phyloP scores from a whole-genome alignment of 2,113 vertebrate species.

The Stomatorhinus ivindoensis region DNA sequence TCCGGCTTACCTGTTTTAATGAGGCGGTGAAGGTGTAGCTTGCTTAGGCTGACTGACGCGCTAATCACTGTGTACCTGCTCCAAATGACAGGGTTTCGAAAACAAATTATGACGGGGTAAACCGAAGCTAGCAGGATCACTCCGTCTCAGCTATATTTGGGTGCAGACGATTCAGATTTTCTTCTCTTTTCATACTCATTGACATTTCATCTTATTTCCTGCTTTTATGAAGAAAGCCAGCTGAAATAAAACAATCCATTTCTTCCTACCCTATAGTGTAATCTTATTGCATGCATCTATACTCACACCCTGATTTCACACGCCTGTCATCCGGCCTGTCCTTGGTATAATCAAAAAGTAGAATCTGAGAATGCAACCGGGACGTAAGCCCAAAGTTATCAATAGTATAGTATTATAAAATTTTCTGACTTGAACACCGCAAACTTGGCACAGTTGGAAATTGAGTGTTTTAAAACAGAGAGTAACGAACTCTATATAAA shows the following conservation, averaged over 20 bases:
- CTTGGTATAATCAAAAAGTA: not conserved
- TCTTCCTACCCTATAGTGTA: not conserved
- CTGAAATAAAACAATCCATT: not conserved
- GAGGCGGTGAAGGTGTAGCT: not conserved
- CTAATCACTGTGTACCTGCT: slow-evolving; percentile 18
- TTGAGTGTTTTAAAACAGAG: not conserved
- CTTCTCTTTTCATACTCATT: not conserved
- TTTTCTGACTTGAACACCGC: not conserved
- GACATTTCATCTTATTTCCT: not conserved
- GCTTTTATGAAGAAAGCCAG: not conserved
- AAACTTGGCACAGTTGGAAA: not conserved
- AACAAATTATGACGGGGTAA: not conserved
- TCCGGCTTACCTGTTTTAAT: not conserved
- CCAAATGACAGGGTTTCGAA: slow-evolving; percentile 15
- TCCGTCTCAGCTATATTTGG: not conserved
- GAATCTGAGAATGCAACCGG: not conserved
- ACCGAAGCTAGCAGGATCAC: not conserved
- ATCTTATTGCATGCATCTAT: not conserved
- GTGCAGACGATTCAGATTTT: not conserved
- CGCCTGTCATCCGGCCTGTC: not conserved
- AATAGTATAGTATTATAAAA: not conserved
- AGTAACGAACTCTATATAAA: not conserved
- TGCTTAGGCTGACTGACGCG: not conserved
- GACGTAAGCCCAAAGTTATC: not conserved
- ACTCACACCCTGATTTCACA: not conserved